Percentiles rank a stretch among this genome's conserved stretches.
Conservation (phyloP, 1,140 invertebrate genomes). For the Solenopsis fugax region DNA sequence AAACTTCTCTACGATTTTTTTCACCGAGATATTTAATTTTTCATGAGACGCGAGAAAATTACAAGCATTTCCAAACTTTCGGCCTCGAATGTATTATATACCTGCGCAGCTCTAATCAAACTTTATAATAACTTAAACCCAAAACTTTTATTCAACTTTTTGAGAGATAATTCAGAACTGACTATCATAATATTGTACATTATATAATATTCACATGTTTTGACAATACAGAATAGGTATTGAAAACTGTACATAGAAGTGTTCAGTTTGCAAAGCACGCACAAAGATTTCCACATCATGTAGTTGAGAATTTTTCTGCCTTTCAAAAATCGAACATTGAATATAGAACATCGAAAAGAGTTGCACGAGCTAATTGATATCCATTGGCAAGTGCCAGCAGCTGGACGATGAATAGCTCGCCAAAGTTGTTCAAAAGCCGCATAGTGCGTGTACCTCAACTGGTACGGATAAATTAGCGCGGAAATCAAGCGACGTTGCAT, state of each 20-base stretch:
- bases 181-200: neutral
- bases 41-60: too few species aligned
- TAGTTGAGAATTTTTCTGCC: neutral
- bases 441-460: constrained; percentile 32
- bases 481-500: constrained; percentile 47
- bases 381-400: constrained; percentile 28
- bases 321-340: constrained; percentile 9
- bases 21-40: too few species aligned
- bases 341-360: constrained; percentile 14
- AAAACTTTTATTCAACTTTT: constrained; percentile 20
- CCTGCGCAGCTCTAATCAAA: neutral
- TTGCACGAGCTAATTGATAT: constrained; percentile 34
- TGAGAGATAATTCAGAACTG: neutral
- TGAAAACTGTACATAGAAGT: neutral
- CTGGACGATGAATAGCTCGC: constrained; percentile 39
- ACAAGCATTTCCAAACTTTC: too few species aligned
- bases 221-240: neutral
- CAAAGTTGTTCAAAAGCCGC: constrained; percentile 49
- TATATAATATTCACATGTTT: neutral
- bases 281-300: neutral
- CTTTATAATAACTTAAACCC: neutral
- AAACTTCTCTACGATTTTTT: too few species aligned
- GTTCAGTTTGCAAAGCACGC: neutral
- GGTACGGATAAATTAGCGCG: constrained; percentile 72
- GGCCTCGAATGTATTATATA: neutral